Evolutionary conservation across 2,888 invertebrate species (phyloP).

Genomic region (Timandra comae): DNA sequence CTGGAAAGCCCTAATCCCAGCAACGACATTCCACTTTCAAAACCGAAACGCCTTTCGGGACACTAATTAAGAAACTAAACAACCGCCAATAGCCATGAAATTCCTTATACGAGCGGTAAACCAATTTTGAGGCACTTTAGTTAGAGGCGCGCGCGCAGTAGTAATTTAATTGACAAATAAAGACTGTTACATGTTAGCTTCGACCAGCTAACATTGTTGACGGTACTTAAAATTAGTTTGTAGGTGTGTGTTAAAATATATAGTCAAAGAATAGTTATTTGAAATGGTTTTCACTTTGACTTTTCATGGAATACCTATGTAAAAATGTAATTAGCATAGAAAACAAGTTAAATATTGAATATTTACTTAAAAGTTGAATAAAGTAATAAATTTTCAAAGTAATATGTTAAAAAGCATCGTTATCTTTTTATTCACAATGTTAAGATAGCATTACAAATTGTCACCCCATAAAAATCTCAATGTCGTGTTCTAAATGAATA

Average conservation of each 20-base stretch:
- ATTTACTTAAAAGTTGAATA: too few species aligned
- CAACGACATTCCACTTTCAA: constrained; percentile 42
- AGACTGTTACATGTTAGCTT: constrained; percentile 43
- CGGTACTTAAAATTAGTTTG: constrained; percentile 38
- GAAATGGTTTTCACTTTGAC: constrained; percentile 10
- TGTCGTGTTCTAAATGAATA: constrained; percentile 61
- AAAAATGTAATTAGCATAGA: too few species aligned
- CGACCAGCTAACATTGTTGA: constrained; percentile 33
- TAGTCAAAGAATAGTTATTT: constrained; percentile 23
- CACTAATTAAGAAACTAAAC: constrained; percentile 69
- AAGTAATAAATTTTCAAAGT: too few species aligned
- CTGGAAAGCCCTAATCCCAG: constrained; percentile 44
- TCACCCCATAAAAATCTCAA: constrained; percentile 59
- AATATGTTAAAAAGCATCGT: too few species aligned
- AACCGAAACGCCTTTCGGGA: constrained; percentile 40
- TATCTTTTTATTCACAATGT: constrained; percentile 19
- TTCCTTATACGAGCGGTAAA: constrained; percentile 67
- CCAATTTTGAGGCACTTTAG: constrained; percentile 63
- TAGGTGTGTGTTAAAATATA: constrained; percentile 31
- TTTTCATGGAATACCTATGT: constrained; percentile 4
- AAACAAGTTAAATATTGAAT: too few species aligned
- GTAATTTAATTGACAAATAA: constrained; percentile 66
- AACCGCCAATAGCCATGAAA: constrained; percentile 66
- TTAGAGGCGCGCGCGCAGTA: constrained; percentile 46
- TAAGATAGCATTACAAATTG: constrained; percentile 49